Evolutionary conservation across 2,113 vertebrate species (phyloP), one percentile per base, ranked within the genome.

Genomic region (Motacilla alba): DNA sequence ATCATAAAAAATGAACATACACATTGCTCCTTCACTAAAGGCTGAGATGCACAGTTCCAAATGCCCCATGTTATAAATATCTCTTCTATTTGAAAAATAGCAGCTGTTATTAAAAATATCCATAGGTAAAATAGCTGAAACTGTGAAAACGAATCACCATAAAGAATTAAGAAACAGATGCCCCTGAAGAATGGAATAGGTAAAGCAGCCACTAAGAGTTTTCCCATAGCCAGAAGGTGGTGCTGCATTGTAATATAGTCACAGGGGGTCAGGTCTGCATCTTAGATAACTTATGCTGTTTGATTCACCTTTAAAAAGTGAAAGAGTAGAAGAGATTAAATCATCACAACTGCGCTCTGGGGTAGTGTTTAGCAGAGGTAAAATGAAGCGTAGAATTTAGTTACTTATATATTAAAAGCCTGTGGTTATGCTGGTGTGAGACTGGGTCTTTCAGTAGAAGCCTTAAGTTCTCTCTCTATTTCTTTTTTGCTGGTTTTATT

Each of bases 221-320:
- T 78, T 43, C 60, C 63, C 64, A 13, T 66, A 89, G 79, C 98
- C 98, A 98, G 98, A 97, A 98, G 98, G 96, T 98, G 98, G 97
- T 96, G 96, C 98, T 98, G 69, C 86, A 70, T 96, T 94, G 96
- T 97, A 97, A 97, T 97, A 69, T 58, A 97, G 87, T 96, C 12
- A 1, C 91, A 96, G 92, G 73, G 75, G 94, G 67, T 64, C 89
- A 91, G 53, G 84, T 96, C 81, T 44, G 47, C 44, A 13, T 76
- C 52, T 78, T 96, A 78, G 91, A 66, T 90, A 81, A 81, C 33
- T 94, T 64, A 67, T 2, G 33, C 75, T 81, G 43, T 80, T 88
- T 89, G 52, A 93, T 89, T 74, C 59, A 75, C 41, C 79, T 75
- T 76, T 85, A 53, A 37, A 49, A 89, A 81, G 35, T 0, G 2